Evolutionary conservation across 2,888 invertebrate species (phyloP).

Genomic region (Eristalis pertinax): DNA sequence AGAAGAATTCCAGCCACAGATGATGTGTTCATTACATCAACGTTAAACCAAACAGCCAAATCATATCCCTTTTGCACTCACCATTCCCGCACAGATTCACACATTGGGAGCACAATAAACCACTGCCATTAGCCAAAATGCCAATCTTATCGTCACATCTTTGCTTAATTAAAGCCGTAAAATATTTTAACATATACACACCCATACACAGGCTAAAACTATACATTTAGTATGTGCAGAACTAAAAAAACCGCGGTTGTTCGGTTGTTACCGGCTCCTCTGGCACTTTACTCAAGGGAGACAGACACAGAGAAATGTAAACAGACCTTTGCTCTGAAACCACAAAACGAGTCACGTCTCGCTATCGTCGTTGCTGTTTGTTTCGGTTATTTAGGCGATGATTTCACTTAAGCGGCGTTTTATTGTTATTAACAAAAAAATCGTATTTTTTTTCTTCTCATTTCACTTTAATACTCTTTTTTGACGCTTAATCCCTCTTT

Average conservation of each 20-base stretch:
- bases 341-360: slow-evolving; percentile 70
- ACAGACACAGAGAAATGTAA: slow-evolving; percentile 48
- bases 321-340: slow-evolving; percentile 65
- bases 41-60: background rate
- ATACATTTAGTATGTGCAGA: background rate
- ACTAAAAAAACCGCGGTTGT: background rate
- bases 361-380: slow-evolving; percentile 54
- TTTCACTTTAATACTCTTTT: background rate
- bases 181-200: slow-evolving; percentile 27
- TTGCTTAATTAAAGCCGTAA: slow-evolving; percentile 61
- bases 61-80: background rate
- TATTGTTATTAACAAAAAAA: slow-evolving; percentile 57
- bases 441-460: background rate
- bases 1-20: slow-evolving; percentile 35
- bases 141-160: slow-evolving; percentile 68
- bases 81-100: background rate
- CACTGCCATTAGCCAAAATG: slow-evolving; percentile 51
- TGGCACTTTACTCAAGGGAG: background rate
- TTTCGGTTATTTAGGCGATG: slow-evolving; percentile 71
- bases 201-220: background rate
- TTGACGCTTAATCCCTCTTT: slow-evolving; percentile 1
- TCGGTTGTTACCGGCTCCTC: slow-evolving; percentile 6
- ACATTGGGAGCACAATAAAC: slow-evolving; percentile 20
- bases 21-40: slow-evolving; percentile 22
- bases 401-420: slow-evolving; percentile 66